Evolutionary conservation across 2,888 invertebrate species (phyloP), one percentile per base, ranked within the genome.

Genomic region (Diploptera punctata): DNA sequence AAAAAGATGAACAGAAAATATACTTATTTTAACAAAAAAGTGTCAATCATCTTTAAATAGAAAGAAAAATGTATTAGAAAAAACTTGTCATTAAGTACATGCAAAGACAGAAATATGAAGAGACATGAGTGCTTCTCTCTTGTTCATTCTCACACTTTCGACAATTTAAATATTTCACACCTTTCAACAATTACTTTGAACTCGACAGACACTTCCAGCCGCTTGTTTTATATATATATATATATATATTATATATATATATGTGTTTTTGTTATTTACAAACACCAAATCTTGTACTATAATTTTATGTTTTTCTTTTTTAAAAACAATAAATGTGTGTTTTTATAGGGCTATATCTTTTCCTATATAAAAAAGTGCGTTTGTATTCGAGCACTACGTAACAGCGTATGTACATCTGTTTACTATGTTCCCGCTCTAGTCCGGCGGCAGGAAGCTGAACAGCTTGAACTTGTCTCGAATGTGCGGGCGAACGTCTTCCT

Each of bases 401-500:
- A 31, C 57, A 24, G 24, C 10, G 24, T 52, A 52, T 52, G n/a
- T 52, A 52, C 52, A 57, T 31, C 31, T 57, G 57, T n/a, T 57
- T 24, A 57, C 57, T 57, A 52, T 24, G 10, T 52, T 24, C 52
- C 18, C 16, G 26, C 33, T 62, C 47, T 92, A 93, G 83, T 93
- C 94, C 2, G 95, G 94, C 54, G 95, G 95, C 78, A 97, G 84
- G 81, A 94, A 93, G 80, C 93, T 94, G 84, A 95, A 95, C 9
- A 97, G 87, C 80, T 94, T 92, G 85, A 93, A 98, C 80, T 93
- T 93, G 79, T 96, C 94, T 73, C 95, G 87, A 78, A 98, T 95
- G 83, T 93, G 93, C 1, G 97, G 97, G 75, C 98, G 88, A 0
- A 98, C 97, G 82, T 98, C 98, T 81, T 94, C 93, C 81, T 93